Base-by-base conservation (phyloP, 1,140 invertebrate genomes). In the Coenobita brevimanus region DNA sequence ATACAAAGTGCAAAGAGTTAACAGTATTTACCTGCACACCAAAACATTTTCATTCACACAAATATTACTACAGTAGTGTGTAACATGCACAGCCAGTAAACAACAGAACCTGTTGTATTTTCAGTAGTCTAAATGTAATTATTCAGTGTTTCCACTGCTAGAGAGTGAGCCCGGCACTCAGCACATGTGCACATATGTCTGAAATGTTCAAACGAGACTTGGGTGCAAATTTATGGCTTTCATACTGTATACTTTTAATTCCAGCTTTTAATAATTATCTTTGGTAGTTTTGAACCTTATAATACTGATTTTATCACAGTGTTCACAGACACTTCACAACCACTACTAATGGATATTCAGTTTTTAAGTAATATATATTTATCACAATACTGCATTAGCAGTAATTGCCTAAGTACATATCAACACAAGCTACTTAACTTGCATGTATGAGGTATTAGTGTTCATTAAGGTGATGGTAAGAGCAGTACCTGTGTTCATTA, bases 231-330 rank as follows among this genome's bases (percentile, higher is more conserved):
- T 4, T 33, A 62, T 24, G 60, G 17, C 21, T 6, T 62, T 62
- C 60, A 17, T 27, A n/a, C 3, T 62, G 3, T 62, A 21, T n/a
- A 62, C 21, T 27, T 27, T 27, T 6, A 62, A 62, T n/a, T 62
- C 3, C 60, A 62, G 3, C 60, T 21, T 62, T 71, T 71, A 33
- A 71, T 38, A 33, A 38, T 24, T 71, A 71, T 71, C 67, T 71
- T 71, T 71, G 67, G 67, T 71, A 71, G n/a, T 24, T 71, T 71
- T 71, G 67, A 71, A 71, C 67, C 30, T 71, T 38, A 71, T 71
- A 71, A 71, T 71, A 71, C 67, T 71, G 67, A 71, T 38, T 71
- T 71, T 71, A 71, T 71, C 67, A 71, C 67, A 30, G 8, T 36
- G 67, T 71, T 33, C 27, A 71, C 13, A 36, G 67, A 71, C 33